phyloP scores from a whole-genome alignment of 2,113 vertebrate genomes.

The Garra rufa region DNA sequence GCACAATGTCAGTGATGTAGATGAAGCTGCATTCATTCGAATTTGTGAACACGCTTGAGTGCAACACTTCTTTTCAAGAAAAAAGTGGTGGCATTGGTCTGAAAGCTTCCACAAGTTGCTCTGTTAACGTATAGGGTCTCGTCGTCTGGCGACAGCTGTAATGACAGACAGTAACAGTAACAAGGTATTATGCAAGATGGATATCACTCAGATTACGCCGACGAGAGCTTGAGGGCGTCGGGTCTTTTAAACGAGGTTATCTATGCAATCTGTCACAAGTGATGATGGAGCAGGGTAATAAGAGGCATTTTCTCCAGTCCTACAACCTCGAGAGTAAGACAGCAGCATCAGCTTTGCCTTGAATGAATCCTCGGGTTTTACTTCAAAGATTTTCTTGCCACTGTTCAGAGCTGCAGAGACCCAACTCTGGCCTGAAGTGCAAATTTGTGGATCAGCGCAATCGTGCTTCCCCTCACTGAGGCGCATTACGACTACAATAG shows the following conservation, averaged over 20 bases:
- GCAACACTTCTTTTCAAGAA: slow-evolving; percentile 47
- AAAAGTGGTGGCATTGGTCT: background rate
- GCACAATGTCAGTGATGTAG: too few relatives aligned
- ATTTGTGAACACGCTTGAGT: too few relatives aligned
- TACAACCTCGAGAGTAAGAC: slow-evolving; percentile 48
- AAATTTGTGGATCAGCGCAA: background rate
- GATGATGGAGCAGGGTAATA: slow-evolving; percentile 74
- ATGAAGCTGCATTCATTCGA: too few relatives aligned
- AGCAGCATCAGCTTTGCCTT: slow-evolving; percentile 46
- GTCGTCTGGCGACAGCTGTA: slow-evolving; percentile 63
- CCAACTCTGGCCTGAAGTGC: background rate
- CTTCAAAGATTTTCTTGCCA: slow-evolving; percentile 20
- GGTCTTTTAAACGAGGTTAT: slow-evolving; percentile 71
- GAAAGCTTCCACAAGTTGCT: slow-evolving; percentile 54
- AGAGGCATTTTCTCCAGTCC: slow-evolving; percentile 53
- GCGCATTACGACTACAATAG: background rate
- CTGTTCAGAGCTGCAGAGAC: background rate
- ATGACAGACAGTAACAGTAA: slow-evolving; percentile 76
- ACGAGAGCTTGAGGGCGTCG: slow-evolving; percentile 71
- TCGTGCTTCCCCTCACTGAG: background rate
- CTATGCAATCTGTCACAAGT: slow-evolving; percentile 71
- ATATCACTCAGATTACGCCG: slow-evolving; percentile 77
- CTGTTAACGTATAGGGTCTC: slow-evolving; percentile 66
- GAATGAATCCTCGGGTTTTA: slow-evolving; percentile 21
- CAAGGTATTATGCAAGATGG: slow-evolving; percentile 73